A percentile compares a stretch with the other conserved stretches of the same genome.
Conservation (phyloP, 2,113 vertebrate genomes). For the Silurus meridionalis region DNA sequence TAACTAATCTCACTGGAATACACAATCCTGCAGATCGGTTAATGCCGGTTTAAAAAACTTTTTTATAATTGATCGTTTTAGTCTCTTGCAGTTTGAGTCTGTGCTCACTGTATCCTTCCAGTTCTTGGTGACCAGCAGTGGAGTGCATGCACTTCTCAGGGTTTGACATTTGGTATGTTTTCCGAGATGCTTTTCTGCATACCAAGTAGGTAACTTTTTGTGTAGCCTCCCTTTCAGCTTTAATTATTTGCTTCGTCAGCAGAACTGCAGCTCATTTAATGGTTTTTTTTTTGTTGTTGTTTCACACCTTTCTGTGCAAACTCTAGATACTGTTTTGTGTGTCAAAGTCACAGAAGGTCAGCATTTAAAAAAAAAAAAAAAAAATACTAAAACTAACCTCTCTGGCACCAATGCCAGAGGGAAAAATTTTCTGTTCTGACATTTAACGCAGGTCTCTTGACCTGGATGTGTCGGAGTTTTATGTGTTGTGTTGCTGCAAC, state of each 20-base stretch:
- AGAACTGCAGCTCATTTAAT: not conserved
- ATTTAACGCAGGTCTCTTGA: not conserved
- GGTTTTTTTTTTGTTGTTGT: no score
- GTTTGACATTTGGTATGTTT: not conserved
- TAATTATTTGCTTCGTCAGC: not conserved
- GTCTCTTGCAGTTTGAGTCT: not conserved
- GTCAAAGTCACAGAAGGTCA: not conserved
- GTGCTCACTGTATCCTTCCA: not conserved
- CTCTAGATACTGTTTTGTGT: not conserved
- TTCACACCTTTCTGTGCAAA: not conserved
- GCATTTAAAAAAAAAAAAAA: not conserved
- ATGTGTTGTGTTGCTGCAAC: not conserved
- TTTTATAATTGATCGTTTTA: no score
- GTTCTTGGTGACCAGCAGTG: not conserved
- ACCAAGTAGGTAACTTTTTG: not conserved
- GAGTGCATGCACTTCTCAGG: not conserved
- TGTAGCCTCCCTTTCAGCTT: not conserved
- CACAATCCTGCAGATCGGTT: not conserved
- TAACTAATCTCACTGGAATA: not conserved
- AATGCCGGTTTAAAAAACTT: not conserved
- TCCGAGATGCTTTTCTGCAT: not conserved
- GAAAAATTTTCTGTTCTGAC: not conserved
- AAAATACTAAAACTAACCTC: not conserved
- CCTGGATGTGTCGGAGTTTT: not conserved
- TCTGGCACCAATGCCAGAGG: not conserved